Evolutionary conservation across 2,797 vertebrate genomes (phyloP).

Genomic region (Setipinna tenuifilis): DNA sequence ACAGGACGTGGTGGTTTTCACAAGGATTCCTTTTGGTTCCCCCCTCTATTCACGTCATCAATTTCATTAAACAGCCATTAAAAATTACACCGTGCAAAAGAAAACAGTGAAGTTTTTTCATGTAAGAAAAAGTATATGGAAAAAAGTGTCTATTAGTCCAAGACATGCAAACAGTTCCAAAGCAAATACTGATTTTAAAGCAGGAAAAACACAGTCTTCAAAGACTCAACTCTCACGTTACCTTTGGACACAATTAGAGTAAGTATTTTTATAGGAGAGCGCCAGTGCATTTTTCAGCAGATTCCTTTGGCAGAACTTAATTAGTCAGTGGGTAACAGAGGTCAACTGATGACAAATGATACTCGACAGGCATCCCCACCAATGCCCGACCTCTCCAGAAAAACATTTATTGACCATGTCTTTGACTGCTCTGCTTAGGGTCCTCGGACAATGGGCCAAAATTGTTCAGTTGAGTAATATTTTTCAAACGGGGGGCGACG

Average conservation of each 20-base stretch:
- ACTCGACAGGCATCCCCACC: constrained; percentile 15
- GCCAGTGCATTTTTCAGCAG: constrained; percentile 19
- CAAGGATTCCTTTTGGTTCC: background rate
- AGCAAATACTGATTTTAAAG: background rate
- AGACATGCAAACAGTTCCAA: background rate
- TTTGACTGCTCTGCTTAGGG: constrained; percentile 18
- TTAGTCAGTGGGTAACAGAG: constrained; percentile 13
- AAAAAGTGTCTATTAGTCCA: background rate
- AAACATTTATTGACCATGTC: constrained; percentile 17
- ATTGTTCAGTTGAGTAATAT: background rate
- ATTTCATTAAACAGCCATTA: background rate
- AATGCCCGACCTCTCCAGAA: background rate
- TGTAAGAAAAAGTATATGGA: background rate
- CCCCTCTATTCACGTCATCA: background rate
- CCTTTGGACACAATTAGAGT: constrained; percentile 24
- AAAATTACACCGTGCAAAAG: background rate
- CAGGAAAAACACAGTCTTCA: background rate
- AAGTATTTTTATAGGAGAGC: constrained; percentile 21
- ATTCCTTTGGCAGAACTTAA: constrained; percentile 23
- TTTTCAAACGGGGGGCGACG: background rate
- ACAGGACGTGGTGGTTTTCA: background rate
- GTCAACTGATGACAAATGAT: constrained; percentile 30
- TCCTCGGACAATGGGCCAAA: constrained; percentile 20
- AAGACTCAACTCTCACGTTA: constrained; percentile 17
- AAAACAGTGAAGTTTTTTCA: background rate